Base-by-base conservation (phyloP, 2,888 invertebrate species). In the Ophion ventricosus region DNA sequence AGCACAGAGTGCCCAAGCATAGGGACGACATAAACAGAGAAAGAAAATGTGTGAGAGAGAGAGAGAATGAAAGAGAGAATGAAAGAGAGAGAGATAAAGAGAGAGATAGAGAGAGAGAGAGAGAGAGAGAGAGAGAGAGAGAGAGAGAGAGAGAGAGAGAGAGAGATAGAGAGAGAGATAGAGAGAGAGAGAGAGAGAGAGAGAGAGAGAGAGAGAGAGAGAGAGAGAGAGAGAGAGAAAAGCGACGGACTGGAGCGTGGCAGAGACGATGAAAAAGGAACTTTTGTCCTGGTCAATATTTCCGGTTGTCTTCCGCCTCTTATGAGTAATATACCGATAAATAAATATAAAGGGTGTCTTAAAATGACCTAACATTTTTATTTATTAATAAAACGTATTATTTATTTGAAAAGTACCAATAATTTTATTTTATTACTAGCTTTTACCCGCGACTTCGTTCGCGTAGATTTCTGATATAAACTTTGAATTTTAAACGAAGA, bases 261-360 rank as follows among this genome's bases (percentile, higher is more conserved):
- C 64, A 56, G 79, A 64, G 73, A 54, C 35, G 67, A 74, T 23
- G 70, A 29, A 72, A 25, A 70, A 56, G 59, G 75, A 61, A 86
- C 82, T 78, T 80, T 86, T 82, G 80, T 84, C 80, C 76, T 25
- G 79, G 77, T 64, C 82, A 86, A 86, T 86, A 84, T 86, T 82
- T 80, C 82, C 84, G 84, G 82, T 74, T 69, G 76, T 67, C 35
- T 80, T 64, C 67, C 79, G 72, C 64, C 81, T 54, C 72, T 59
- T 63, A 64, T 64, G 59, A 77, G 35, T 49, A 26, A 54, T 40
- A 43, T 17, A 40, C 17, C n/a, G n/a, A n/a, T n/a, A n/a, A n/a
- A n/a, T n/a, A n/a, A n/a, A n/a, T n/a, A n/a, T n/a, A n/a, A n/a
- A n/a, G n/a, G n/a, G n/a, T n/a, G n/a, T n/a, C n/a, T n/a, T n/a